Evolutionary conservation across 2,113 vertebrate genomes (phyloP).

Genomic region (Myxocyprinus asiaticus): DNA sequence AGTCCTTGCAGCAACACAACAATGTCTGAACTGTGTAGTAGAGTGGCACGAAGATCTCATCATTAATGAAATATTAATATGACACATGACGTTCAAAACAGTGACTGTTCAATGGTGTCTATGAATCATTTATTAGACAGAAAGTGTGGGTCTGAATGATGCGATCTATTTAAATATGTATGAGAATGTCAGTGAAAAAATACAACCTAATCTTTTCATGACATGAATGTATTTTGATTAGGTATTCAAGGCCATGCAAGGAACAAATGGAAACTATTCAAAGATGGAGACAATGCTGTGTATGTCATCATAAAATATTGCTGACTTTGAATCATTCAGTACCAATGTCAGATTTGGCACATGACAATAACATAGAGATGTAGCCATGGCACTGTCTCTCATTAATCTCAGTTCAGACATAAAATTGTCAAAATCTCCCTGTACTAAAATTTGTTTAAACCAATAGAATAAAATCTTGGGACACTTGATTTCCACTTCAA

Average conservation of each 20-base stretch:
- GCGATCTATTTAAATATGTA: conserved; percentile 41
- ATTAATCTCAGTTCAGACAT: too few relatives aligned
- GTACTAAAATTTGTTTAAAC: too few relatives aligned
- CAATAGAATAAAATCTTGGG: too few relatives aligned
- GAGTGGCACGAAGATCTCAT: conserved; percentile 13
- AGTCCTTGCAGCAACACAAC: not conserved
- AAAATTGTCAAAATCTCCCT: too few relatives aligned
- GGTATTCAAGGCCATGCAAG: too few relatives aligned
- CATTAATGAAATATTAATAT: conserved; percentile 55
- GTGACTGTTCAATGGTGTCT: conserved; percentile 27
- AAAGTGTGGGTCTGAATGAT: conserved; percentile 42
- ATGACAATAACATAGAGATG: too few relatives aligned
- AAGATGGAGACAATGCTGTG: not conserved
- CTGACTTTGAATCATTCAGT: too few relatives aligned
- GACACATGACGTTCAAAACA: conserved; percentile 20
- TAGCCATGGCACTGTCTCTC: too few relatives aligned
- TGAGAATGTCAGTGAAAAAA: conserved; percentile 30
- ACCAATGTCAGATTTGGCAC: not conserved
- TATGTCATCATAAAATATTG: too few relatives aligned
- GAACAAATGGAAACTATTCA: too few relatives aligned
- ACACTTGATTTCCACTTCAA: too few relatives aligned
- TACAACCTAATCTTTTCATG: not conserved
- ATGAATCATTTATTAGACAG: conserved; percentile 50
- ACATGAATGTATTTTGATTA: too few relatives aligned
- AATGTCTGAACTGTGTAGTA: not conserved